Percentiles rank a stretch among this genome's conserved stretches.
Conservation (phyloP, 2,113 vertebrate genomes). For the Pseudorasbora parva region DNA sequence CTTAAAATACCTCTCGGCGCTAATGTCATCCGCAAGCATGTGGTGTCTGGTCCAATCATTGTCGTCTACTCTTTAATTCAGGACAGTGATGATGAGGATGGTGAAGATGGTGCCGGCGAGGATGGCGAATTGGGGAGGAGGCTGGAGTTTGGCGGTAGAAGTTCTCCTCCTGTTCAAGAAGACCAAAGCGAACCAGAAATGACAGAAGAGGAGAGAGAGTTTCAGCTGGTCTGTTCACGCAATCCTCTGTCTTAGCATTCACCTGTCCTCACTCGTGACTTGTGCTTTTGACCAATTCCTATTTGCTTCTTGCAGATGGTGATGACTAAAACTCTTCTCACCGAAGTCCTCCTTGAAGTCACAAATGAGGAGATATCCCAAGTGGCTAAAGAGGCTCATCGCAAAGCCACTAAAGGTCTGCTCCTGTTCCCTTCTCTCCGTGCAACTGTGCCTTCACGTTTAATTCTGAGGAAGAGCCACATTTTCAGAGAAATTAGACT, state of each 20-base stretch:
- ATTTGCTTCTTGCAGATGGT: slow-evolving; percentile 80
- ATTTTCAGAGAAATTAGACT: slow-evolving; percentile 36
- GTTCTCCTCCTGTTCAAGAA: slow-evolving; percentile 90
- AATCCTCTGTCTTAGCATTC: background rate
- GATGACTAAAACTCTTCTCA: slow-evolving; percentile 94
- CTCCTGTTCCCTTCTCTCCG: slow-evolving; percentile 61
- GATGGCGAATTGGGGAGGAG: slow-evolving; percentile 80
- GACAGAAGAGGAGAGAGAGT: slow-evolving; percentile 97
- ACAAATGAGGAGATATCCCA: slow-evolving; percentile 97
- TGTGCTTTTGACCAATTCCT: background rate
- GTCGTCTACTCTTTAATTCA: slow-evolving; percentile 57
- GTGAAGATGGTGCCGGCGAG: slow-evolving; percentile 80
- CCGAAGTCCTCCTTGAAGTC: slow-evolving; percentile 96
- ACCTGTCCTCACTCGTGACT: background rate
- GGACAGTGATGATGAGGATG: slow-evolving; percentile 92
- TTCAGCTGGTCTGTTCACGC: slow-evolving; percentile 85
- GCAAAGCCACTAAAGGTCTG: slow-evolving; percentile 98
- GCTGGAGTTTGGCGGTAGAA: slow-evolving; percentile 79
- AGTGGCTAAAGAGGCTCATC: slow-evolving; percentile 91
- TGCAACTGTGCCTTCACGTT: slow-evolving; percentile 60
- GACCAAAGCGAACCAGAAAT: slow-evolving; percentile 95
- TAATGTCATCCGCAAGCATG: background rate
- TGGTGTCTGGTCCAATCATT: background rate
- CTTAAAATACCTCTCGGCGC: slow-evolving; percentile 12
- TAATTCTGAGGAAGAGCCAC: slow-evolving; percentile 58